Base-by-base conservation (phyloP, 2,113 vertebrate species). In the Rattus rattus region DNA sequence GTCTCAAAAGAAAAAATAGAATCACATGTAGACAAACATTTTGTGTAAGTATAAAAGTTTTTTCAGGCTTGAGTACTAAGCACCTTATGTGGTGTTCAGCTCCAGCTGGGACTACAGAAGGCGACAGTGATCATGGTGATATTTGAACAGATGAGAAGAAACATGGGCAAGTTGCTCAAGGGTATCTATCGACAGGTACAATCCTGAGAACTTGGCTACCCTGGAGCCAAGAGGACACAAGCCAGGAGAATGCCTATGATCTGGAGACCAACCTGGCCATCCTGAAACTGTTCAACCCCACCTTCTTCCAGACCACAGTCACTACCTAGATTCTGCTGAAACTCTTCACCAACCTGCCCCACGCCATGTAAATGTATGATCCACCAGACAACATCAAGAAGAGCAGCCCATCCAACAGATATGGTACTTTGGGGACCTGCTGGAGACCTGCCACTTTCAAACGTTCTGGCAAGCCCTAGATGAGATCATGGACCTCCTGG, bases 321-420 rank as follows among this genome's bases (percentile, higher is more conserved):
- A 99, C 99, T 0, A 99, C 99, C 0, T 99, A 99, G 98, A 99
- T 99, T 94, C 99, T 99, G 94, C 99, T 99, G n/a, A 99, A 99
- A 97, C 99, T 99, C 0, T 98, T 99, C 87, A 99, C 99, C 96
- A 99, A 99, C 98, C 98, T 99, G 4, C 99, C 99, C 0, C 99
- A 99, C 98, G 99, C 99, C 0, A 52, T 99, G 99, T 99, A 99
- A 99, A 97, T 99, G 99, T 94, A 43, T 43, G 43, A 43, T 43
- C 43, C 43, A 99, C 95, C 98, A 99, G 99, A 3, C 43, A 43
- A 43, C 43, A 43, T 43, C 99, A 99, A 98, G 99, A 99, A 43
- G 43, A 98, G 99, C 99, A 99, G 12, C 99, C 99, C 13, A 99
- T 99, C 97, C 98, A 99, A 90, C 99, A 99, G 98, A 99, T 99